These are phyloP conservation scores for Rhagophthalmus giganteus DNA, from an alignment of 2,888 invertebrate genomes.

Conservation along the genomic window DNA sequence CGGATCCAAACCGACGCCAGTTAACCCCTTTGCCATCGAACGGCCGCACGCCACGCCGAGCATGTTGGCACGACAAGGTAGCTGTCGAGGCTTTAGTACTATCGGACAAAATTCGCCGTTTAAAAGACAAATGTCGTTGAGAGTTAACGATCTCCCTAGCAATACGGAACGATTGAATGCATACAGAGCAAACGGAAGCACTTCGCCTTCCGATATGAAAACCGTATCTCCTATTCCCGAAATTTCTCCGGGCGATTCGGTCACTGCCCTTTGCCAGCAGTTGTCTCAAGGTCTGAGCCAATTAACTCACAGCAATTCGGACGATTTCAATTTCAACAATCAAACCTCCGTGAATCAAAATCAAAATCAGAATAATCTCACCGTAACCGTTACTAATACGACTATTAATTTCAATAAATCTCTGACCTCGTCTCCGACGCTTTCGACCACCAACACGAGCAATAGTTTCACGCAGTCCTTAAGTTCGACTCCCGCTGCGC, in stretches of 20 bases:
- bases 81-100: conserved; percentile 88
- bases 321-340: conserved; percentile 62
- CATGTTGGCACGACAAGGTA: conserved; percentile 93
- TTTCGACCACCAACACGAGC: conserved; percentile 37
- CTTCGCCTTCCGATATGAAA: conserved; percentile 38
- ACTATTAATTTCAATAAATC: conserved; percentile 48
- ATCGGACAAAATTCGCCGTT: conserved; percentile 81
- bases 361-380: conserved; percentile 58
- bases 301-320: conserved; percentile 63
- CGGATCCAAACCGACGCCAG: conserved; percentile 58
- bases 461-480: conserved; percentile 23
- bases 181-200: conserved; percentile 46
- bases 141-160: conserved; percentile 93
- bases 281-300: conserved; percentile 69
- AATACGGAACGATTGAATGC: conserved; percentile 79
- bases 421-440: conserved; percentile 39
- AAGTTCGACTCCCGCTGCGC: conserved; percentile 40
- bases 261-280: conserved; percentile 76
- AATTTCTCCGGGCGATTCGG: conserved; percentile 69
- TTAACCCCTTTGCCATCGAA: conserved; percentile 92
- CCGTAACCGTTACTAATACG: conserved; percentile 49
- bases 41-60: conserved; percentile 94
- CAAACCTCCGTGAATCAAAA: conserved; percentile 59
- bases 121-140: conserved; percentile 93
- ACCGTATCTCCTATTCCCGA: conserved; percentile 79